Base-by-base conservation (phyloP, 2,797 vertebrate genomes). In the Anomalospiza imberbis region DNA sequence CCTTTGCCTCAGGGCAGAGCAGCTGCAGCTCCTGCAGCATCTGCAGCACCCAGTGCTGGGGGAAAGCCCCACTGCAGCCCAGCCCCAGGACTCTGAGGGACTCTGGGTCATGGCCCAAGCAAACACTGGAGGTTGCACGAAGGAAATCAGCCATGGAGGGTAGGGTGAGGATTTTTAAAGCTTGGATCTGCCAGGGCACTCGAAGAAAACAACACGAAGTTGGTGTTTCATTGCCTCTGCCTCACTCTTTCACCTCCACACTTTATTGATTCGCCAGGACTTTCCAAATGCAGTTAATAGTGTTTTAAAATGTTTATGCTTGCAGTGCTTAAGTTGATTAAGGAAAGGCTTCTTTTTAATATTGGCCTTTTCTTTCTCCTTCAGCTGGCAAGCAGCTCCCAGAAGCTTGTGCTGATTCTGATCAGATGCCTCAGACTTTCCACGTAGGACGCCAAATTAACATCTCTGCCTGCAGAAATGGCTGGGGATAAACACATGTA, bases 341-440 rank as follows among this genome's bases (percentile, higher is more conserved):
- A 85, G 71, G 73, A 70, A 88, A 75, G 12, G 26, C 44, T 79
- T 40, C 71, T 71, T 76, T 78, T 91, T 63, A 91, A 84, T 91
- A 77, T 78, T 62, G 72, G 73, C 82, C 65, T 75, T 76, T 85
- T 40, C 53, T 50, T 67, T 79, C 73, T 87, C 79, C 25, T 83
- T 90, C 72, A 95, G 85, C 94, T 96, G 95, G 95, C 95, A 91
- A 62, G 66, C 89, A 88, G 10, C 93, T 95, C 90, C 78, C 94
- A 94, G 92, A 93, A 94, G 94, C 85, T 77, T 81, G 79, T 53
- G 54, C 93, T 93, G 95, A 95, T 94, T 88, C 91, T 74, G 84
- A 93, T 96, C 96, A 81, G 86, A 93, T 76, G 95, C 88, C 94
- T 97, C 93, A 96, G 94, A 96, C 63, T 97, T 97, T 97, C 96